Evolutionary conservation across 2,888 invertebrate species (phyloP).

Genomic region (Hyposoter dolosus): DNA sequence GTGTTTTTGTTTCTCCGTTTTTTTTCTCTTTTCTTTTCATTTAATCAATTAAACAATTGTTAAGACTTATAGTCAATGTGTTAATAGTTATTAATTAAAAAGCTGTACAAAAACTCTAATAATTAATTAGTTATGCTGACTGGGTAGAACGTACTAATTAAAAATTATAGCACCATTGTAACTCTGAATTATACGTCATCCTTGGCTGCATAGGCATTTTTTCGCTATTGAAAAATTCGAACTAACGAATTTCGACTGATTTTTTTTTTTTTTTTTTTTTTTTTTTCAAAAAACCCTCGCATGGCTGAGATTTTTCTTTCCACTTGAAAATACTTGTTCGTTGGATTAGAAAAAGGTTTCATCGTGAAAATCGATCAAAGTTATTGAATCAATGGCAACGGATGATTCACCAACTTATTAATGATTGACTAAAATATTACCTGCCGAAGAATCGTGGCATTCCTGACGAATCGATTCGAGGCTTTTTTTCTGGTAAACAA

Average conservation of each 20-base stretch:
- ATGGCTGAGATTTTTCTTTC: neutral
- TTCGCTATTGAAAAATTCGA: neutral
- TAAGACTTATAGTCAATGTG: conserved; percentile 77
- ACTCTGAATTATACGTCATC: conserved; percentile 40
- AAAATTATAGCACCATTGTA: conserved; percentile 76
- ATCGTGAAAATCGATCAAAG: neutral
- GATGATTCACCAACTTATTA: neutral
- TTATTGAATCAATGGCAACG: neutral
- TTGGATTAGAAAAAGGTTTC: neutral
- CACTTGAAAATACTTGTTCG: neutral
- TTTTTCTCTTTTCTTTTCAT: conserved; percentile 65
- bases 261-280: neutral
- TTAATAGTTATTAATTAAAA: conserved; percentile 77
- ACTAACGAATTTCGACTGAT: neutral
- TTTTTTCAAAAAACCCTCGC: neutral
- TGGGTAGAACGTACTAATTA: conserved; percentile 72
- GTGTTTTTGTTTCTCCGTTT: conserved; percentile 27
- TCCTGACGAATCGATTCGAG: neutral
- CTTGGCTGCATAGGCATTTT: neutral
- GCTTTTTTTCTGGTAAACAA: neutral
- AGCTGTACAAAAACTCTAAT: conserved; percentile 82
- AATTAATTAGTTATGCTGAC: conserved; percentile 78
- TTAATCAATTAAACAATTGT: conserved; percentile 66
- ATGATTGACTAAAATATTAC: neutral
- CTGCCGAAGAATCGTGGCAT: too few relatives aligned